Conservation (phyloP, 2,888 invertebrate genomes). For the Halocaridina rubra region DNA sequence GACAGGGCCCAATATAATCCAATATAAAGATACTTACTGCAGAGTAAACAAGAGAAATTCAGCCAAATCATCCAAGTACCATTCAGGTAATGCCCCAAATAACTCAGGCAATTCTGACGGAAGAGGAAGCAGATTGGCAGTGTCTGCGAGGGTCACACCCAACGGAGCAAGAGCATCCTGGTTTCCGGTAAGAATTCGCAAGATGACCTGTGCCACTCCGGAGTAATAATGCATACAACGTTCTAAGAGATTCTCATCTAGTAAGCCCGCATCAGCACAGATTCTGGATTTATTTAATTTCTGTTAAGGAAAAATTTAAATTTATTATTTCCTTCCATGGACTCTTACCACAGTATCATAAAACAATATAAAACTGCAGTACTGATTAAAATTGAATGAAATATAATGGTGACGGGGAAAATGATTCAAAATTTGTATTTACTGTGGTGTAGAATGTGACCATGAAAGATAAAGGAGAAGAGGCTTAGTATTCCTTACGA, state of each 20-base stretch:
- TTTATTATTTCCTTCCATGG: too few relatives aligned
- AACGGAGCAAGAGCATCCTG: constrained; percentile 10
- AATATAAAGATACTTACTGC: constrained; percentile 77
- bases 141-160: constrained; percentile 27
- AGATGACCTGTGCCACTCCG: constrained; percentile 54
- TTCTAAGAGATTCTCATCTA: constrained; percentile 85
- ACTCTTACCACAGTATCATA: too few relatives aligned
- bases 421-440: too few relatives aligned
- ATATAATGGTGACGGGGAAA: too few relatives aligned
- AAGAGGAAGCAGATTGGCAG: constrained; percentile 73
- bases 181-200: constrained; percentile 41
- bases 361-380: too few relatives aligned
- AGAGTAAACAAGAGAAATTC: constrained; percentile 93
- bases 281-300: constrained; percentile 81
- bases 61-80: constrained; percentile 97
- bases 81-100: constrained; percentile 94
- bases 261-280: constrained; percentile 89
- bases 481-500: too few relatives aligned
- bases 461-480: too few relatives aligned
- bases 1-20: too few relatives aligned
- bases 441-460: too few relatives aligned
- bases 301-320: constrained; percentile 65
- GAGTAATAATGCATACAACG: constrained; percentile 70
- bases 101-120: constrained; percentile 76
- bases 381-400: too few relatives aligned